A percentile compares a stretch with the other conserved stretches of the same genome.
phyloP scores from a whole-genome alignment of 2,113 vertebrate species.

The Neolamprologus devosi region DNA sequence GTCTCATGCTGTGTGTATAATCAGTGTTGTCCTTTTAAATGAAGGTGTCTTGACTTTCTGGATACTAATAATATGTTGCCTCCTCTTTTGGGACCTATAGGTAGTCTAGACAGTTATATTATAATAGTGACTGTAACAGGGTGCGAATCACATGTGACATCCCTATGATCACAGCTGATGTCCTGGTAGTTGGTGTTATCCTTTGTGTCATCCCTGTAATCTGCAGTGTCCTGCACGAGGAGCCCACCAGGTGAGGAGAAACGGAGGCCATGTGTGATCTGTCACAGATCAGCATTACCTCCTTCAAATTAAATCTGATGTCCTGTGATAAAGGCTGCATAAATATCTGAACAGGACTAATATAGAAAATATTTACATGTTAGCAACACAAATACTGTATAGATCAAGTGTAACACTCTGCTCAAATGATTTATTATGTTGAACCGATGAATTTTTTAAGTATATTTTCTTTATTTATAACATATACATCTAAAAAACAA shows the following conservation, averaged over 20 bases:
- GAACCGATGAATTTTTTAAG: background rate
- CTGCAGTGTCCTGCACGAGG: background rate
- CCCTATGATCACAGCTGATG: constrained; percentile 21
- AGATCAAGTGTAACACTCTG: background rate
- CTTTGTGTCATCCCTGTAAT: constrained; percentile 24
- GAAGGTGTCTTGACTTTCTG: constrained; percentile 4
- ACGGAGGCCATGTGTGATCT: constrained; percentile 22
- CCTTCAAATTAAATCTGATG: constrained; percentile 28
- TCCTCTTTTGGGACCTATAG: background rate
- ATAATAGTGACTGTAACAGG: constrained; percentile 10
- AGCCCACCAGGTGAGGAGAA: background rate
- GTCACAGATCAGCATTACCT: background rate
- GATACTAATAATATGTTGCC: constrained; percentile 23
- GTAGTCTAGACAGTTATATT: constrained; percentile 9
- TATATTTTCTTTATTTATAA: background rate
- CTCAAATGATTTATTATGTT: background rate
- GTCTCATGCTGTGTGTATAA: background rate
- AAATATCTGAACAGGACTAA: background rate
- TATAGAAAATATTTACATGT: background rate
- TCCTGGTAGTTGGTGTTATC: constrained; percentile 43
- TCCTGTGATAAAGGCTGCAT: background rate
- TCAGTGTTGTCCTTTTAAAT: constrained; percentile 18
- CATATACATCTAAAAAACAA: background rate
- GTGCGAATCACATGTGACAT: constrained; percentile 23
- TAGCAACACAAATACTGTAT: background rate